Percentiles rank a stretch among this genome's conserved stretches.
These are phyloP conservation scores for Amphimallon solstitiale DNA, from an alignment of 2,888 invertebrate species.

Conservation along the genomic window DNA sequence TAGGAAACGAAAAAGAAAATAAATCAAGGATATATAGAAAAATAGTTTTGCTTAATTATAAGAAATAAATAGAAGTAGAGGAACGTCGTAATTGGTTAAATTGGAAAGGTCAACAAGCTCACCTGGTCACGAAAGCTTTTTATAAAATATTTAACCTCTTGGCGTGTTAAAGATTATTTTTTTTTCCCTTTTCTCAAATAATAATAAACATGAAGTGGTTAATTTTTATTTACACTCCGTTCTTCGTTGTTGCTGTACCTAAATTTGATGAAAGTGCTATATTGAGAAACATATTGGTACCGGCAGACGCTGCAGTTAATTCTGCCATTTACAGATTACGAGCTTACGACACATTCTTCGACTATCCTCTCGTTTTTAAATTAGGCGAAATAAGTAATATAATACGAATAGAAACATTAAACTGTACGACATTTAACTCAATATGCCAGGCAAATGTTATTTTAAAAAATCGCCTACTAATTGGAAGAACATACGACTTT, in stretches of 20 bases:
- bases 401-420: constrained; percentile 81
- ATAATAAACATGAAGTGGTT: constrained; percentile 49
- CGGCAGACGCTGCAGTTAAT: constrained; percentile 84
- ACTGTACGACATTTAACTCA: constrained; percentile 87
- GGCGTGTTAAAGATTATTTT: not conserved
- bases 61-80: not conserved
- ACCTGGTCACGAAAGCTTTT: constrained; percentile 41
- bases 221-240: constrained; percentile 49
- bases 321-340: constrained; percentile 88
- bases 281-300: constrained; percentile 84
- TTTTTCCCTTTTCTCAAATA: not conserved
- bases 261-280: constrained; percentile 86
- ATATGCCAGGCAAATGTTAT: constrained; percentile 91
- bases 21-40: not conserved
- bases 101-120: constrained; percentile 46
- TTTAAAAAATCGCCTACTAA: constrained; percentile 78
- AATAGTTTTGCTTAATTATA: not conserved
- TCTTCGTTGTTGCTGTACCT: constrained; percentile 71
- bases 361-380: constrained; percentile 86
- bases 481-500: constrained; percentile 87
- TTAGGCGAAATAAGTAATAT: constrained; percentile 80
- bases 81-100: constrained; percentile 34
- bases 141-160: constrained; percentile 18
- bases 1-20: not conserved
- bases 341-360: constrained; percentile 87